Evolutionary conservation across 2,113 vertebrate genomes (phyloP).

Genomic region (Girardinichthys multiradiatus): DNA sequence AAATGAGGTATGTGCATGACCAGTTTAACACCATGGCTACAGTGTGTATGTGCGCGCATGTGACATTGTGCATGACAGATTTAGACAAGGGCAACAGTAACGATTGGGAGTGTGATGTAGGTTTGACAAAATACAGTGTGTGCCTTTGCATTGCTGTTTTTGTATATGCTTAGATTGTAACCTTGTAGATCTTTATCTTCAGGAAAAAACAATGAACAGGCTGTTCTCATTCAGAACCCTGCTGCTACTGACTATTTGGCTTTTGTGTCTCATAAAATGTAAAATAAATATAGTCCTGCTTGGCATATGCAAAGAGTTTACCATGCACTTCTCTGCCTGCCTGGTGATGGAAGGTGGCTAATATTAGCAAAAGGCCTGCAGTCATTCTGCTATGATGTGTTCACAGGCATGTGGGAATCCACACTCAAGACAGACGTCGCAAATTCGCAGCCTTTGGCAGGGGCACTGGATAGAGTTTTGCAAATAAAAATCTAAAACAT

Average conservation of each 20-base stretch:
- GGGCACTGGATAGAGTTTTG: too few relatives aligned
- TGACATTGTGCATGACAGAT: background rate
- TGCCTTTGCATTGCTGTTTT: background rate
- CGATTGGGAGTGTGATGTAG: background rate
- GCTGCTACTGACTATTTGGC: too few relatives aligned
- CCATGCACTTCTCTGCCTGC: background rate
- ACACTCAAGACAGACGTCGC: conserved; percentile 42
- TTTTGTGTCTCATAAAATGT: background rate
- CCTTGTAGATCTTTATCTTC: too few relatives aligned
- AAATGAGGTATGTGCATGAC: conserved; percentile 21
- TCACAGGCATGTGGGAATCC: conserved; percentile 26
- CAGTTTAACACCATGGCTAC: conserved; percentile 3
- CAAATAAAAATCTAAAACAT: too few relatives aligned
- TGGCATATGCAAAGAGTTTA: background rate
- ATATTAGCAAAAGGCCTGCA: conserved; percentile 65
- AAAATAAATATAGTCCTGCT: background rate
- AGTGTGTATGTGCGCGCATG: background rate
- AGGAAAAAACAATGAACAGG: background rate
- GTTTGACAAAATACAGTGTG: background rate
- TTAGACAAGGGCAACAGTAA: background rate
- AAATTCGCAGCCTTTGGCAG: background rate
- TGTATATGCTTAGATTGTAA: background rate
- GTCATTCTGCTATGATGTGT: conserved; percentile 47
- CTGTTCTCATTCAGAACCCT: background rate
- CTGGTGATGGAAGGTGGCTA: conserved; percentile 41